Evolutionary conservation across 2,888 invertebrate species (phyloP).

Genomic region (Pasiphila rectangulata): DNA sequence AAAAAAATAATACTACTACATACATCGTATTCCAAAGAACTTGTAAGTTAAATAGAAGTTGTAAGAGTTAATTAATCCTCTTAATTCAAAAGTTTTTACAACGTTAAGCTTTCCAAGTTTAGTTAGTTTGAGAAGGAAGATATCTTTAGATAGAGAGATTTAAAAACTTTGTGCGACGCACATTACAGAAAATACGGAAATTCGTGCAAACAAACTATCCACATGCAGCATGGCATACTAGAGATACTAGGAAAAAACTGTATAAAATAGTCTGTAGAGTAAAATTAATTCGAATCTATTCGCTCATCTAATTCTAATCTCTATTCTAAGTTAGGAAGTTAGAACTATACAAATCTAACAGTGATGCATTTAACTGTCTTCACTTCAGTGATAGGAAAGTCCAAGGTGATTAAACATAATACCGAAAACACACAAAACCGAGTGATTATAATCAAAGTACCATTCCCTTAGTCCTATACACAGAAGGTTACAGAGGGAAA

Average conservation of each 20-base stretch:
- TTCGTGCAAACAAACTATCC: conserved; percentile 69
- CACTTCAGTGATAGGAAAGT: conserved; percentile 65
- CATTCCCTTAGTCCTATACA: conserved; percentile 76
- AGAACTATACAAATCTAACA: conserved; percentile 44
- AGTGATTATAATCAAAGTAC: conserved; percentile 57
- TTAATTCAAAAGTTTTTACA: conserved; percentile 15
- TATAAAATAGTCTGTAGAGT: conserved; percentile 60
- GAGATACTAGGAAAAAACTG: conserved; percentile 52
- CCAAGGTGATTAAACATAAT: conserved; percentile 71
- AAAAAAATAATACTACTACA: conserved; percentile 60
- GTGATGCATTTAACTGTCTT: conserved; percentile 56
- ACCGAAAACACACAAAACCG: conserved; percentile 72
- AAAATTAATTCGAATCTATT: conserved; percentile 59
- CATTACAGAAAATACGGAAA: conserved; percentile 46
- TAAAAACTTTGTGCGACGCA: conserved; percentile 41
- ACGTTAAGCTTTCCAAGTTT: conserved; percentile 10
- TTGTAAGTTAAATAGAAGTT: conserved; percentile 28
- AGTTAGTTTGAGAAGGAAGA: too few relatives aligned
- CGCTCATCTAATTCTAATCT: conserved; percentile 55
- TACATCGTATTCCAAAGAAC: conserved; percentile 40
- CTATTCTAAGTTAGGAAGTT: conserved; percentile 41
- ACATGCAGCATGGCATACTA: conserved; percentile 74
- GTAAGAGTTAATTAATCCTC: conserved; percentile 24
- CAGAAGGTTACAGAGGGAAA: conserved; percentile 71
- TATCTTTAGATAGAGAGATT: conserved; percentile 25